Percentiles rank a stretch among this genome's conserved stretches.
These are phyloP conservation scores for Steinernema carpocapsae DNA, from an alignment of 2,888 invertebrate genomes.

Conservation along the genomic window DNA sequence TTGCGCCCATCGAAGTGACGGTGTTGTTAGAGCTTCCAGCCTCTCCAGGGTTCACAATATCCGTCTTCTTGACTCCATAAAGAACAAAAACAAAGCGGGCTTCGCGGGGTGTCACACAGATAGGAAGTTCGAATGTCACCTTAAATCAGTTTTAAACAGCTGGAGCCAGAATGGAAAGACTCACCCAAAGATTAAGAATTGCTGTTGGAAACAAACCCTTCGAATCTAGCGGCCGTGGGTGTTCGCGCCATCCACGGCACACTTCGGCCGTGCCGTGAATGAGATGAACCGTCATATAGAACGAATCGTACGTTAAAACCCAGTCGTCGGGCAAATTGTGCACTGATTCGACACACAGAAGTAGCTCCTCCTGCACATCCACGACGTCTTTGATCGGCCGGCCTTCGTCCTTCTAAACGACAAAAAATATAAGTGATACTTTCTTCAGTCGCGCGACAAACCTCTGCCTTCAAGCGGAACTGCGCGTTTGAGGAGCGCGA, in stretches of 20 bases:
- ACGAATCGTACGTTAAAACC: slow-evolving; percentile 46
- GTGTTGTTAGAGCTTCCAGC: not conserved
- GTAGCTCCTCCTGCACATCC: slow-evolving; percentile 1
- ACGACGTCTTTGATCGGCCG: slow-evolving; percentile 10
- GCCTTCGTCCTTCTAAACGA: not conserved
- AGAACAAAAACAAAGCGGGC: slow-evolving; percentile 37
- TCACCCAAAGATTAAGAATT: slow-evolving; percentile 56
- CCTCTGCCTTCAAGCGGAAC: slow-evolving; percentile 15
- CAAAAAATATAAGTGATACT: not conserved
- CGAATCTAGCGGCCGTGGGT: slow-evolving; percentile 38
- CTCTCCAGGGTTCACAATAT: slow-evolving; percentile 7
- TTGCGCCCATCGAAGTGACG: slow-evolving; percentile 6
- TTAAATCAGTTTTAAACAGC: slow-evolving; percentile 34
- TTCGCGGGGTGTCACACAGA: slow-evolving; percentile 44
- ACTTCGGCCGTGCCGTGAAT: slow-evolving; percentile 53
- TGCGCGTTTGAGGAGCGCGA: slow-evolving; percentile 2
- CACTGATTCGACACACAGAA: slow-evolving; percentile 67
- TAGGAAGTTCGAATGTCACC: slow-evolving; percentile 42
- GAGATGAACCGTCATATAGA: slow-evolving; percentile 55
- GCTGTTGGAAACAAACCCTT: slow-evolving; percentile 54
- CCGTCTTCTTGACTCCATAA: slow-evolving; percentile 30
- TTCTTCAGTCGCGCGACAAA: not conserved
- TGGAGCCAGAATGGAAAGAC: not conserved
- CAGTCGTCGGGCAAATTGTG: slow-evolving; percentile 64
- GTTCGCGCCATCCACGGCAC: slow-evolving; percentile 47